These are phyloP conservation scores for Elgaria multicarinata DNA, from an alignment of 2,113 vertebrate genomes.

Conservation along the genomic window DNA sequence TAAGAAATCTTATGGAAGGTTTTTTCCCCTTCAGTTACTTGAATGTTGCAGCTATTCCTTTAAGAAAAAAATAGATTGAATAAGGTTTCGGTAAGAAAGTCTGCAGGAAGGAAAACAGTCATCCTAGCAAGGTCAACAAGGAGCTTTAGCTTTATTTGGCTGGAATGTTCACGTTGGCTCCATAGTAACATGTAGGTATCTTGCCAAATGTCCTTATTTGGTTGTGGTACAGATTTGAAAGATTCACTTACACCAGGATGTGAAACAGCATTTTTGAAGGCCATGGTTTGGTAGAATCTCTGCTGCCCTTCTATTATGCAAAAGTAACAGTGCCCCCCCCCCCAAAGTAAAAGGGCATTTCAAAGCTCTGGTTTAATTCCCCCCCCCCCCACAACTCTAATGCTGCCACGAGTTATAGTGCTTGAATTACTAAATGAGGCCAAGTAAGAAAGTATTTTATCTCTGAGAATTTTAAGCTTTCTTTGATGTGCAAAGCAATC, in stretches of 20 bases:
- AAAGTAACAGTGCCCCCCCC: not conserved
- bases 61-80: not conserved
- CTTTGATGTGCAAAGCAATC: conserved; percentile 21
- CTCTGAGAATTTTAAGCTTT: conserved; percentile 29
- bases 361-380: conserved; percentile 20
- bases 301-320: not conserved
- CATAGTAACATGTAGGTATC: conserved; percentile 2
- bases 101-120: not conserved
- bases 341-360: not conserved
- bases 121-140: not conserved
- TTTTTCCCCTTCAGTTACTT: not conserved
- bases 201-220: conserved; percentile 15
- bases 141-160: conserved; percentile 7
- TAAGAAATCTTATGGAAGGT: not conserved
- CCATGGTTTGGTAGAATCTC: not conserved
- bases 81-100: not conserved
- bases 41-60: not conserved
- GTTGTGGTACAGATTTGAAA: conserved; percentile 4
- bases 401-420: conserved; percentile 49
- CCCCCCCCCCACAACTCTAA: not conserved
- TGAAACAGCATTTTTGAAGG: not conserved
- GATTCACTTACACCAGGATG: conserved; percentile 8
- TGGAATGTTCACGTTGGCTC: conserved; percentile 18
- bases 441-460: conserved; percentile 4
- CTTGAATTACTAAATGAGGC: conserved; percentile 35